Percentiles rank a stretch among this genome's conserved stretches.
Conservation (phyloP, 2,113 vertebrate species). For the Pelobates fuscus region DNA sequence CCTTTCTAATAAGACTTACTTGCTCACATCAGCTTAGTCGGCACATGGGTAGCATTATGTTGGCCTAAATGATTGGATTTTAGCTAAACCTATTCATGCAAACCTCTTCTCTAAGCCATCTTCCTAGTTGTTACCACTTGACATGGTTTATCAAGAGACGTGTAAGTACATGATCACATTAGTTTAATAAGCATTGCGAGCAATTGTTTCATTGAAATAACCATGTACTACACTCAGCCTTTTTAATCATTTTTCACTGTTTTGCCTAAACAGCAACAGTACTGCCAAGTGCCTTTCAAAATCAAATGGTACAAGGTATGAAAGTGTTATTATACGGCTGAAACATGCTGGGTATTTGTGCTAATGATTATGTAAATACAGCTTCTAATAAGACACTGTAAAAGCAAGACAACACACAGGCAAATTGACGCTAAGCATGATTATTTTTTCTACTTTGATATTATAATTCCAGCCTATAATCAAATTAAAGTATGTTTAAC, state of each 20-base stretch:
- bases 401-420: constrained; percentile 4
- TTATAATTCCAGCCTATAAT: neutral
- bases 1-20: neutral
- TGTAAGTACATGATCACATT: constrained; percentile 26
- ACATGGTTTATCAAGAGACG: constrained; percentile 17
- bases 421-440: constrained; percentile 6
- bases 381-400: constrained; percentile 10
- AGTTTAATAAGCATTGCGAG: constrained; percentile 5
- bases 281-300: constrained; percentile 15
- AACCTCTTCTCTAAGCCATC: constrained; percentile 10
- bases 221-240: constrained; percentile 3
- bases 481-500: neutral
- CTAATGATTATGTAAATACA: constrained; percentile 26
- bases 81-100: constrained; percentile 19
- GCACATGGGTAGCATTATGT: constrained; percentile 4
- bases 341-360: constrained; percentile 18
- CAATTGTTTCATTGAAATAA: constrained; percentile 11
- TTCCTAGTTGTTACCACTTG: constrained; percentile 22
- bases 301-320: neutral
- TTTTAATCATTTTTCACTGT: constrained; percentile 16
- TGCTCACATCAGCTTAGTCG: constrained; percentile 6
- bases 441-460: neutral
- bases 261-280: constrained; percentile 5
- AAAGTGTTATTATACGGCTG: neutral
- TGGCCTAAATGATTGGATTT: constrained; percentile 6